Conservation (phyloP, 2,113 vertebrate genomes). For the Microtus richardsoni region DNA sequence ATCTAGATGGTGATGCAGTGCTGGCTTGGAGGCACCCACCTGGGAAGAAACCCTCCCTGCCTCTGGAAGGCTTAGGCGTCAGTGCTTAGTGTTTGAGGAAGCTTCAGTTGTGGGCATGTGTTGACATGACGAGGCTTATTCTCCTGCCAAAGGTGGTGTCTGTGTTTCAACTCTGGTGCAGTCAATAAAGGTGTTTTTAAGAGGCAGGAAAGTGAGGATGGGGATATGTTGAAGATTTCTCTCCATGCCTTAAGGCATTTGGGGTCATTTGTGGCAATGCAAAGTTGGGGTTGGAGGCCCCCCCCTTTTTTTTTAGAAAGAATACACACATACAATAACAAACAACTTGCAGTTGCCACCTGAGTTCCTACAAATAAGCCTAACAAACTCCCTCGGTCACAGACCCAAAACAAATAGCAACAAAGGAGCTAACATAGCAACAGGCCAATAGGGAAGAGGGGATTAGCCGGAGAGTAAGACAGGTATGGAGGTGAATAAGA, state of each 20-base stretch:
- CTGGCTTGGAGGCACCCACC: neutral
- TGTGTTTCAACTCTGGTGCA: neutral
- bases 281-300: neutral
- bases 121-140: neutral
- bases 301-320: slow-evolving; percentile 5
- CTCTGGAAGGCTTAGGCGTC: neutral
- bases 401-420: neutral
- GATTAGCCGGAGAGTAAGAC: neutral
- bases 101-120: neutral
- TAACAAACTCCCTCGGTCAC: neutral
- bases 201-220: neutral
- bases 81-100: neutral
- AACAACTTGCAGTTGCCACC: neutral
- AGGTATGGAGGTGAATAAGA: neutral
- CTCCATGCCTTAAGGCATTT: neutral
- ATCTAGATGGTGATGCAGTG: neutral
- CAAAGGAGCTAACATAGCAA: neutral
- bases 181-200: neutral
- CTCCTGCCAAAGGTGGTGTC: neutral
- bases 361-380: neutral
- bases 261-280: neutral
- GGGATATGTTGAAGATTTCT: neutral
- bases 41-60: neutral
- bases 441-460: neutral
- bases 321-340: neutral